Conservation (phyloP, 2,797 vertebrate genomes). For the Phataginus tricuspis region DNA sequence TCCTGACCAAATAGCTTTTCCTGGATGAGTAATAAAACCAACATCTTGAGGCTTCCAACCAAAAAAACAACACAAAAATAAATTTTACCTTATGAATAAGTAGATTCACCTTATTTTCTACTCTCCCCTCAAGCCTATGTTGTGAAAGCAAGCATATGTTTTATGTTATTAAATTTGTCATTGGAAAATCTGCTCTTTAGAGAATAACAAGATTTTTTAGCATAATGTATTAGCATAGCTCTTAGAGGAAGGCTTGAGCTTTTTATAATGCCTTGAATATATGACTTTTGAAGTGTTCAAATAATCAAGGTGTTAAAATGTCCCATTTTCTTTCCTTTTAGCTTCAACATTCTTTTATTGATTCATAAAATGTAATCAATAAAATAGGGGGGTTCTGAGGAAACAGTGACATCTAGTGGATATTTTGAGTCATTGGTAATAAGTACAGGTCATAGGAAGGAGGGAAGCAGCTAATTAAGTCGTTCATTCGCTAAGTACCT, state of each 20-base stretch:
- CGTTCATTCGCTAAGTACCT: background rate
- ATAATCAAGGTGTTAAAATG: background rate
- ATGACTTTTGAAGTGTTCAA: background rate
- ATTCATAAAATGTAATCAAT: background rate
- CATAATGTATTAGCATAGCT: background rate
- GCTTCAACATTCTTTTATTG: background rate
- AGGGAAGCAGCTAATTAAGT: background rate
- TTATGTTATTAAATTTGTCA: slow-evolving; percentile 24
- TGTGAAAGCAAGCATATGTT: slow-evolving; percentile 8
- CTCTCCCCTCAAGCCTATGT: background rate
- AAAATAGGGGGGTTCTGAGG: background rate
- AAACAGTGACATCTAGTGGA: slow-evolving; percentile 80
- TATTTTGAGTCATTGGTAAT: background rate
- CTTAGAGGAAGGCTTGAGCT: background rate
- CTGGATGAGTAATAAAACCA: background rate
- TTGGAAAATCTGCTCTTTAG: background rate
- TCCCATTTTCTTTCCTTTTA: slow-evolving; percentile 17
- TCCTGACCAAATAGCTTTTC: background rate
- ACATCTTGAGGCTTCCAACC: background rate
- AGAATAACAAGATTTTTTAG: background rate
- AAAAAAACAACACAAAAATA: background rate
- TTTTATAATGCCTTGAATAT: slow-evolving; percentile 9
- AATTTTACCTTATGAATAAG: background rate
- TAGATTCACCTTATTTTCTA: background rate
- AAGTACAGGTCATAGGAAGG: background rate